Conservation (phyloP, 2,888 invertebrate genomes). For the Agrotis puta region DNA sequence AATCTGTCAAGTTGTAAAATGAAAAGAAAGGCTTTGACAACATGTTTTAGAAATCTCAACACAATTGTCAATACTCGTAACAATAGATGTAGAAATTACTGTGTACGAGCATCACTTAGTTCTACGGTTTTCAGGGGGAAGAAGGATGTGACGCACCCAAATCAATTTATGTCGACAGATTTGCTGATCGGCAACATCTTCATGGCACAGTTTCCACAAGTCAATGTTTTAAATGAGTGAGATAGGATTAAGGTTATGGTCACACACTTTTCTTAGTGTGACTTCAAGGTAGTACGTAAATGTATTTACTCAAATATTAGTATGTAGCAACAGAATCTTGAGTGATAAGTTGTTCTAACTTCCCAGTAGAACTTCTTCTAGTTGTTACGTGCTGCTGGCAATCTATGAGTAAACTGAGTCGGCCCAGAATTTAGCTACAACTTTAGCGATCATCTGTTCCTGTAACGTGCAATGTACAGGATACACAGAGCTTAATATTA, state of each 20-base stretch:
- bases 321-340: not conserved
- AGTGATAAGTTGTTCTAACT: not conserved
- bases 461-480: not conserved
- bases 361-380: not conserved
- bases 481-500: not conserved
- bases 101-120: not conserved
- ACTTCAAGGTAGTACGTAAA: not conserved
- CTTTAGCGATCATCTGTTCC: not conserved
- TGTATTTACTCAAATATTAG: not conserved
- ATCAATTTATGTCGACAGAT: too few relatives aligned
- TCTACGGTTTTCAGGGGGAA: not conserved
- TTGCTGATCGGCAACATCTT: too few relatives aligned
- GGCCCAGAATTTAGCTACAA: not conserved
- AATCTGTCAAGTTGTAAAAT: not conserved
- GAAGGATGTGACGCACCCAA: too few relatives aligned
- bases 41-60: conserved; percentile 1
- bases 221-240: too few relatives aligned
- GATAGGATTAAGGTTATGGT: too few relatives aligned
- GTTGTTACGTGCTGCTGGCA: not conserved
- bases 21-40: not conserved
- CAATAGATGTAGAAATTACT: not conserved
- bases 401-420: not conserved
- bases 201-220: too few relatives aligned
- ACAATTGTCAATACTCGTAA: too few relatives aligned
- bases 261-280: not conserved